phyloP scores from a whole-genome alignment of 2,797 vertebrate genomes.

The Neosalanx taihuensis region DNA sequence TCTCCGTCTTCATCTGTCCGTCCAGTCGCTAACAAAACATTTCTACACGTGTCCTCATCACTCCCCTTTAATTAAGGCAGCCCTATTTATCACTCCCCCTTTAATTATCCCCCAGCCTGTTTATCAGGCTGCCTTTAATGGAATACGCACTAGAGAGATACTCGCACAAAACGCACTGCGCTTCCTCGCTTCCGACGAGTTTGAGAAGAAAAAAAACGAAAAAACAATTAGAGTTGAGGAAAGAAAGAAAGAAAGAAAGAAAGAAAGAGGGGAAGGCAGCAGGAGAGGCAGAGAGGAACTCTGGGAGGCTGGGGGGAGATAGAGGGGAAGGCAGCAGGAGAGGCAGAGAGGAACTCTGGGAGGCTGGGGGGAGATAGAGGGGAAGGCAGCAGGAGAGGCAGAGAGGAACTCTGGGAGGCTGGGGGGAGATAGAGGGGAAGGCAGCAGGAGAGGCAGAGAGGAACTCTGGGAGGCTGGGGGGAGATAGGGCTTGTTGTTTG shows the following conservation, averaged over 20 bases:
- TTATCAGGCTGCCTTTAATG: constrained; percentile 81
- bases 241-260: too few species aligned
- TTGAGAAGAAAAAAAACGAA: constrained; percentile 61
- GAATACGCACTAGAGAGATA: constrained; percentile 77
- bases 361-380: too few species aligned
- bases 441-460: too few species aligned
- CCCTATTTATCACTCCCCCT: constrained; percentile 81
- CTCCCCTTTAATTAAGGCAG: constrained; percentile 81
- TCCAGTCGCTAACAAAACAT: constrained; percentile 81
- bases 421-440: too few species aligned
- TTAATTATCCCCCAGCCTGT: constrained; percentile 80
- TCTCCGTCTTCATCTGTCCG: constrained; percentile 81
- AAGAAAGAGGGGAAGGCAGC: constrained; percentile 54
- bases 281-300: constrained; percentile 22
- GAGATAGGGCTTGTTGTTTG: constrained; percentile 68
- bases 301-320: too few species aligned
- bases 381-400: too few species aligned
- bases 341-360: too few species aligned
- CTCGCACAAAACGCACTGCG: constrained; percentile 63
- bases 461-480: not conserved
- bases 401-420: too few species aligned
- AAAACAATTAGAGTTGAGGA: constrained; percentile 65
- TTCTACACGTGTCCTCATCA: constrained; percentile 85
- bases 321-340: too few species aligned
- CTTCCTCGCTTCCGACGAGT: constrained; percentile 63